phyloP scores from a whole-genome alignment of 2,113 vertebrate species.

The Paracanthobrama guichenoti region DNA sequence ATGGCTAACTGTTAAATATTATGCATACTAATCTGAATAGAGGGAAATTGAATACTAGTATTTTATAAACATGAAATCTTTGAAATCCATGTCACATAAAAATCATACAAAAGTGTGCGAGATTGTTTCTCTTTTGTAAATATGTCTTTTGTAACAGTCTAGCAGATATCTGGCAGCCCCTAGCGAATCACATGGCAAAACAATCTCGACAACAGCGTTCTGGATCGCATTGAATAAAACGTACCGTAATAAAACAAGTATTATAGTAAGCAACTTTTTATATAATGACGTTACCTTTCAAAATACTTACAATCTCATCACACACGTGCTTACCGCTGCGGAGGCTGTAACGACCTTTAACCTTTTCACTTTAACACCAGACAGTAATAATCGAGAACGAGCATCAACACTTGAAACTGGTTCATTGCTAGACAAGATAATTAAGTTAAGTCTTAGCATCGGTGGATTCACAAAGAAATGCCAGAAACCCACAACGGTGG shows the following conservation, averaged over 20 bases:
- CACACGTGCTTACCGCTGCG: conserved; percentile 68
- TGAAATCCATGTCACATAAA: neutral
- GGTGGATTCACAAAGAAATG: neutral
- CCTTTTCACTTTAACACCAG: conserved; percentile 33
- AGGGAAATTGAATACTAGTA: neutral
- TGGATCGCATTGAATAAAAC: neutral
- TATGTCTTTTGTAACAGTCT: neutral
- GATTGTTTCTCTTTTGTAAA: neutral
- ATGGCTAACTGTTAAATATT: neutral
- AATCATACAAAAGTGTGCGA: neutral
- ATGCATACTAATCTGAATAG: neutral
- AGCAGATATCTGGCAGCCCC: neutral
- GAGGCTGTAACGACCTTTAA: neutral
- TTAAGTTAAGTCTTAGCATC: neutral
- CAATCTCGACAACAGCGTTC: neutral
- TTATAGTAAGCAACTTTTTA: neutral
- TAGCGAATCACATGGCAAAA: neutral
- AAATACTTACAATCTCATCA: conserved; percentile 44
- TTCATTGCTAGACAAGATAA: neutral
- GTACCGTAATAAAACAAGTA: neutral
- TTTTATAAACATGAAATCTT: too few species aligned
- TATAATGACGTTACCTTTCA: neutral
- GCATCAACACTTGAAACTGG: neutral
- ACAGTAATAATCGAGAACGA: conserved; percentile 36
- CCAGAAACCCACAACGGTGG: neutral